phyloP scores from a whole-genome alignment of 2,797 vertebrate genomes.

The Artibeus jamaicensis region DNA sequence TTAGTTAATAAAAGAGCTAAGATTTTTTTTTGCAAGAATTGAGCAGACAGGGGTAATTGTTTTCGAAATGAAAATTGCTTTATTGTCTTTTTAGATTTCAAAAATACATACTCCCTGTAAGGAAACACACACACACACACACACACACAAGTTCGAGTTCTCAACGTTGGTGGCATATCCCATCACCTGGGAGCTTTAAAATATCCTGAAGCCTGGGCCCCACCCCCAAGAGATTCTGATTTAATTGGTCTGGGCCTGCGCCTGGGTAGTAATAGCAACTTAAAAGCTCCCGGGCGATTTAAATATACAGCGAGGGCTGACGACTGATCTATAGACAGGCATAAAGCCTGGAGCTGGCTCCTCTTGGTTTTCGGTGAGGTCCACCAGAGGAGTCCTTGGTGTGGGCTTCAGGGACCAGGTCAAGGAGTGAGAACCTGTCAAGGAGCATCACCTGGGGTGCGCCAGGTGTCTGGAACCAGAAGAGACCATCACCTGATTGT shows the following conservation, averaged over 20 bases:
- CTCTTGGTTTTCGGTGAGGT: background rate
- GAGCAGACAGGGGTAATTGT: background rate
- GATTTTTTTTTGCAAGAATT: background rate
- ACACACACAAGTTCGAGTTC: background rate
- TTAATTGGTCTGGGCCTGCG: background rate
- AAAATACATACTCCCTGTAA: background rate
- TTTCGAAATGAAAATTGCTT: background rate
- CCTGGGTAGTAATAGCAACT: background rate
- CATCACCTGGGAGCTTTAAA: background rate
- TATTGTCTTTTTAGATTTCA: background rate
- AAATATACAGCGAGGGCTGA: background rate
- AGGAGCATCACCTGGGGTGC: background rate
- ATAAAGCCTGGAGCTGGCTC: background rate
- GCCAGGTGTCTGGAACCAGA: background rate
- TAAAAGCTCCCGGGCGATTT: background rate
- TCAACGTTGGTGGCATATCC: background rate
- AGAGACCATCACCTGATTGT: background rate
- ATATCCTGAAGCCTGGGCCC: background rate
- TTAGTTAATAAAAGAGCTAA: background rate
- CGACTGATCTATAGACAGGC: background rate
- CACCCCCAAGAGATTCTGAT: background rate
- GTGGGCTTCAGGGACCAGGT: background rate
- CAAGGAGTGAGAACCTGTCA: background rate
- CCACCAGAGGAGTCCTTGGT: background rate
- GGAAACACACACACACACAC: accelerated